Evolutionary conservation across 2,113 vertebrate genomes (phyloP), one percentile per base, ranked within the genome.

Genomic region (Phodopus roborovskii): DNA sequence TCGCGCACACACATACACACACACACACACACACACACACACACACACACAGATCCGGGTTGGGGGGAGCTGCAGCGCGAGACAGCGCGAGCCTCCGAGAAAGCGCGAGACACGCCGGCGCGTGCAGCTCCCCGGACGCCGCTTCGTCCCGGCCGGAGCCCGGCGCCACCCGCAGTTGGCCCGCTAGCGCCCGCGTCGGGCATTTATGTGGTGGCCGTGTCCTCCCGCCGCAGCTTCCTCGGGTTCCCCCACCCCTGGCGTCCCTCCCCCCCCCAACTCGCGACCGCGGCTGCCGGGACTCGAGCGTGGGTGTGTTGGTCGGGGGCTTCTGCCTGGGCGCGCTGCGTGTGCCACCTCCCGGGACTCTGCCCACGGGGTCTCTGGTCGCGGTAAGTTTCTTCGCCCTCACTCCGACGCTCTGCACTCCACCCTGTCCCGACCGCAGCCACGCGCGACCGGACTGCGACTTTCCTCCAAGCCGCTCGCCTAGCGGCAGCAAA

Each of bases 21-120:
- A 70, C 10, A 42, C 68, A 83, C 74, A 81, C 20, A 58, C 56
- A 78, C 16, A 75, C 79, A 78, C 28, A 48, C 87, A 88, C 87
- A 90, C 92, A n/a, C 93, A 90, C 26, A 94, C 87, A 83, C 30
- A 92, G 94, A 95, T 96, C 95, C 87, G 96, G 95, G 97, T 92
- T 92, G 94, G 95, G 97, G 97, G 96, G 96, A 97, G 97, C 91
- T 91, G 94, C 90, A 92, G 98, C 97, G 97, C 95, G 95, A 98
- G 97, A 96, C 96, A 96, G 97, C 97, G 98, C 94, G 97, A 98
- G 97, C 97, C 97, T 97, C 97, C 68, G 95, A 97, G 97, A 98
- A 98, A 99, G 98, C 98, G 98, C 97, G 98, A 98, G 98, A 98
- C 98, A 91, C 95, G 97, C 97, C 98, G 97, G 97, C 98, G 96